Evolutionary conservation across 2,888 invertebrate genomes (phyloP).

Genomic region (Syritta pipiens): DNA sequence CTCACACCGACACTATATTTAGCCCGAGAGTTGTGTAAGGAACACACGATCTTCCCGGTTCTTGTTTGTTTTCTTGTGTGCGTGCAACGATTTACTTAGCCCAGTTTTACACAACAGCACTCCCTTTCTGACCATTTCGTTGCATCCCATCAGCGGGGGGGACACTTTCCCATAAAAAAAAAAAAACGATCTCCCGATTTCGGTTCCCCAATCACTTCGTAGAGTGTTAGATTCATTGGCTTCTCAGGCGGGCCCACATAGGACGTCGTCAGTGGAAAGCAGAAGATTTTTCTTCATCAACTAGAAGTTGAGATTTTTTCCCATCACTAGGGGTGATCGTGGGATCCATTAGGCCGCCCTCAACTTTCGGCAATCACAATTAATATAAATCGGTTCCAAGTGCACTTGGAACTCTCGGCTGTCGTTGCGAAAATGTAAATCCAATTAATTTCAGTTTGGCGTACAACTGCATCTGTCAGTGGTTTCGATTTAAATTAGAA

Average conservation of each 20-base stretch:
- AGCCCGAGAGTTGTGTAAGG: slow-evolving; percentile 21
- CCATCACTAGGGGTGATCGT: slow-evolving; percentile 29
- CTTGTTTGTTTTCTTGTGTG: neutral
- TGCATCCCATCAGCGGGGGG: slow-evolving; percentile 22
- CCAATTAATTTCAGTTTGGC: slow-evolving; percentile 53
- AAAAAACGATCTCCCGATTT: neutral
- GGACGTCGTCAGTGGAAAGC: slow-evolving; percentile 16
- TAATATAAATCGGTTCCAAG: slow-evolving; percentile 54
- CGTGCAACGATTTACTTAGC: slow-evolving; percentile 38
- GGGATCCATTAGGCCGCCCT: slow-evolving; percentile 37
- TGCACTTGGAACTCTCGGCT: slow-evolving; percentile 33
- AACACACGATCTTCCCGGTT: too few relatives aligned
- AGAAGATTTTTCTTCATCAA: slow-evolving; percentile 32
- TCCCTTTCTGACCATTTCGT: slow-evolving; percentile 31
- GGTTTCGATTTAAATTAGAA: slow-evolving; percentile 24
- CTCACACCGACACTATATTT: slow-evolving; percentile 35
- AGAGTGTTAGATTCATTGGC: slow-evolving; percentile 14
- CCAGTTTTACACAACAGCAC: slow-evolving; percentile 19
- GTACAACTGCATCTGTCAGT: slow-evolving; percentile 41
- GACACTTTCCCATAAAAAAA: slow-evolving; percentile 40
- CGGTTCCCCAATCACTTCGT: slow-evolving; percentile 6
- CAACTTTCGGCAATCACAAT: slow-evolving; percentile 24
- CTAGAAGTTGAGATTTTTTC: slow-evolving; percentile 27
- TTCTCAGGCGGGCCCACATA: slow-evolving; percentile 27
- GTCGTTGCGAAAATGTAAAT: slow-evolving; percentile 58